A percentile compares a stretch with the other conserved stretches of the same genome.
Evolutionary conservation across 2,888 invertebrate species (phyloP).

Genomic region (Tortrix viridana): DNA sequence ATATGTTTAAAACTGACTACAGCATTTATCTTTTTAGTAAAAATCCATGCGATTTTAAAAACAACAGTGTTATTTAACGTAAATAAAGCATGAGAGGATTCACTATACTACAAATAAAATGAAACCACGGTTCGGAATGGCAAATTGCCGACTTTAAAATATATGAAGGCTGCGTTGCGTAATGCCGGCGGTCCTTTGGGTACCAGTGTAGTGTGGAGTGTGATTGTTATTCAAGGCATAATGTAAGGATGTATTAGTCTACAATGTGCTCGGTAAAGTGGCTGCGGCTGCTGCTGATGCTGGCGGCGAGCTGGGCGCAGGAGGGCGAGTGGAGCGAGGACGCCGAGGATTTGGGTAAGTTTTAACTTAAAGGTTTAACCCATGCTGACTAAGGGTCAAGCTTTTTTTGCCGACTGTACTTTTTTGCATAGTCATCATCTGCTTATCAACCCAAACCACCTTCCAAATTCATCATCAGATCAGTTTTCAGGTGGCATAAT

Average conservation of each 20-base stretch:
- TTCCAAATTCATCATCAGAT: too few relatives aligned
- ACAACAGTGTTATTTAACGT: constrained; percentile 10
- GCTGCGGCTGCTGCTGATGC: constrained; percentile 70
- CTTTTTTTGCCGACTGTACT: too few relatives aligned
- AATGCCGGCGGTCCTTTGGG: constrained; percentile 10
- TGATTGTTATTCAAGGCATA: constrained; percentile 49
- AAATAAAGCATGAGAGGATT: constrained; percentile 5
- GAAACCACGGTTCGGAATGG: constrained; percentile 34
- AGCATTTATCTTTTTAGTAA: too few relatives aligned
- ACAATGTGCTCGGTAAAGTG: constrained; percentile 77
- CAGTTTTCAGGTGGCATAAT: too few relatives aligned
- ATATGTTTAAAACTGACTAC: too few relatives aligned
- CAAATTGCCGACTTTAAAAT: constrained; percentile 8
- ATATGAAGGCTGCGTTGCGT: constrained; percentile 7
- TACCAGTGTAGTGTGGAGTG: constrained; percentile 36
- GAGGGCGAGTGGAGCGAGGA: constrained; percentile 81
- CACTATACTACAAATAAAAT: constrained; percentile 31
- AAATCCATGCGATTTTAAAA: not conserved
- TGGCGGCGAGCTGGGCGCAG: constrained; percentile 77
- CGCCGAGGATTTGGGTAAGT: constrained; percentile 76
- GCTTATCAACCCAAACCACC: too few relatives aligned
- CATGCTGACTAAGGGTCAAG: too few relatives aligned
- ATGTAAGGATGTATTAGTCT: constrained; percentile 55
- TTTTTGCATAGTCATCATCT: too few relatives aligned
- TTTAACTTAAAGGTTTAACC: too few relatives aligned